Base-by-base conservation (phyloP, 2,113 vertebrate genomes). In the Poicephalus meyeri region DNA sequence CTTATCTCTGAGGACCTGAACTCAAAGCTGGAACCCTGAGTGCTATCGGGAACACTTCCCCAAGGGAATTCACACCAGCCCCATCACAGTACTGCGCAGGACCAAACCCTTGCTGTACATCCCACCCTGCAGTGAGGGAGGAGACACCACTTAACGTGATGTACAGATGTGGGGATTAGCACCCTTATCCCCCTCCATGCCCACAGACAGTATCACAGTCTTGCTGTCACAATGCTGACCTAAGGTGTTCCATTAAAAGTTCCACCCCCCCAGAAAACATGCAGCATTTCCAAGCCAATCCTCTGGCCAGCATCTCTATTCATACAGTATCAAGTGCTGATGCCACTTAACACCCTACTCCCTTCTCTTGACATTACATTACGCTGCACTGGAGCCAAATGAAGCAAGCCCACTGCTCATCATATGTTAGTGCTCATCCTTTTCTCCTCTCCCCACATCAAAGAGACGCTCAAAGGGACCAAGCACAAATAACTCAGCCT, bases 11-110 rank as follows among this genome's bases (percentile, higher is more conserved):
- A 71, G 50, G 8, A 13, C 20, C 20, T 20, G 23, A 37, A 16
- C 44, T 41, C 33, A 35, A 28, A 81, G 19, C 8, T 31, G 37
- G 24, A 28, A 26, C 4, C 7, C 37, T 1, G 16, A 61, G 23
- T 15, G 8, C 28, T 24, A 16, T 1, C 0, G 0, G 35, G 13
- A 55, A 12, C 18, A 5, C 12, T 14, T 69, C 24, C 33, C 29
- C 1, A 0, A 28, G 8, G 17, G 79, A 77, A 47, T 52, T 69
- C 44, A 16, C 25, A 31, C 6, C 60, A 29, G 17, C 17, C 33
- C 12, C 19, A 10, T 19, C 12, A 17, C 0, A 0, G 44, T 64
- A 26, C 19, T 14, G 14, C 1, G 0, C 2, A 14, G 1, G 2
- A 16, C 31, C 1, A 0, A 70, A 63, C 20, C 20, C 26, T 26